phyloP scores from a whole-genome alignment of 2,113 vertebrate species.

The Solea solea region DNA sequence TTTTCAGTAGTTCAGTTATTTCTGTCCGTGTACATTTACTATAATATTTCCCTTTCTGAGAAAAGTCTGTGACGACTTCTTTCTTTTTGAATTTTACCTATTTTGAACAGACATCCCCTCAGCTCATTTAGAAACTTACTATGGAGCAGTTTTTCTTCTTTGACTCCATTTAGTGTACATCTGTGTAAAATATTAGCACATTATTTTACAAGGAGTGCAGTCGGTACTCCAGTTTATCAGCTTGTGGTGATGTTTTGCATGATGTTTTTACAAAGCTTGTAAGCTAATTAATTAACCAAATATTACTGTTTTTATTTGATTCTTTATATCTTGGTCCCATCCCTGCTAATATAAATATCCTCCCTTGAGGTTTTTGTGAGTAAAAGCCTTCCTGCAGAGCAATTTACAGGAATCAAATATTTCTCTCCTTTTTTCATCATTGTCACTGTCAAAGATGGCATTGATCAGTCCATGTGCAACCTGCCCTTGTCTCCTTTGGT shows the following conservation, averaged over 20 bases:
- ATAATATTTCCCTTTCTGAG: conserved; percentile 1
- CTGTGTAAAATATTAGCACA: too few relatives aligned
- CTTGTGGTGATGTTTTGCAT: too few relatives aligned
- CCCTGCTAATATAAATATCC: conserved; percentile 37
- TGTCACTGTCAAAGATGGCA: conserved; percentile 73
- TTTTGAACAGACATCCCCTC: background rate
- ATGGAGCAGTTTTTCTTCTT: too few relatives aligned
- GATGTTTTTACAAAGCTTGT: too few relatives aligned
- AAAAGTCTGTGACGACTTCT: conserved; percentile 17
- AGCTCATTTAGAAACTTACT: conserved; percentile 51
- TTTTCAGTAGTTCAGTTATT: conserved; percentile 30
- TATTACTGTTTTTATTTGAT: too few relatives aligned
- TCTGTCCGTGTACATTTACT: conserved; percentile 1
- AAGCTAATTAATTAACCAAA: too few relatives aligned
- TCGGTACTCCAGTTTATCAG: too few relatives aligned
- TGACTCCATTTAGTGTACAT: too few relatives aligned
- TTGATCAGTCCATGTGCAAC: conserved; percentile 56
- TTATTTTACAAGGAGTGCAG: too few relatives aligned
- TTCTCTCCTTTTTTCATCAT: conserved; percentile 58
- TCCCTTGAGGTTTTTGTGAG: conserved; percentile 32
- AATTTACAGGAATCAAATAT: too few relatives aligned
- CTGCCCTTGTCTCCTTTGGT: conserved; percentile 12
- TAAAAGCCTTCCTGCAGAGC: background rate
- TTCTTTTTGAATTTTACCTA: conserved; percentile 40
- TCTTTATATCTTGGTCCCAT: conserved; percentile 3